Conservation (phyloP, 1,140 invertebrate genomes). For the Panulirus ornatus region DNA sequence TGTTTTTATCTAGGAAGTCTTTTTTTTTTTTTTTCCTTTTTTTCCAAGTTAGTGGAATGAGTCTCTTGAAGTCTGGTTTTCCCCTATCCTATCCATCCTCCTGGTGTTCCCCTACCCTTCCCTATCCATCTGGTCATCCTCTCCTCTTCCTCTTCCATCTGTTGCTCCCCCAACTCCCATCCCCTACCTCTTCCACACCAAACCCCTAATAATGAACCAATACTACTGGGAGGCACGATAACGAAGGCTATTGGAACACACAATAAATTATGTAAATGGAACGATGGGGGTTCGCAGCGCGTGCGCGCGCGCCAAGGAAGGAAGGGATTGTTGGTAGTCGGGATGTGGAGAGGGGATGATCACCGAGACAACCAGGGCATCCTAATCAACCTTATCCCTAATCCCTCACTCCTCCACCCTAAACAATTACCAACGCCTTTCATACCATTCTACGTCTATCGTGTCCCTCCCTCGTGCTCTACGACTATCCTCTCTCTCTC, state of each 20-base stretch:
- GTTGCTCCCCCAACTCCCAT: not conserved
- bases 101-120: not conserved
- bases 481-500: not conserved
- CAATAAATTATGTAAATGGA: conserved; percentile 28
- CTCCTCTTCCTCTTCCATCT: not conserved
- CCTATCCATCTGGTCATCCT: not conserved
- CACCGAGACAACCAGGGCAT: not conserved
- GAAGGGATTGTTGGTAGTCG: not conserved
- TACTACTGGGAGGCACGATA: conserved; percentile 4
- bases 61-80: too few species aligned
- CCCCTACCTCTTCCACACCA: not conserved
- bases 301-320: not conserved
- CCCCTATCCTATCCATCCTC: too few species aligned
- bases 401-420: not conserved
- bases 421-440: not conserved
- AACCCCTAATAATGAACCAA: not conserved
- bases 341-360: not conserved
- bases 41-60: too few species aligned
- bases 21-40: too few species aligned
- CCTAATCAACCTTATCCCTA: not conserved
- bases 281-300: not conserved
- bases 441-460: too few species aligned
- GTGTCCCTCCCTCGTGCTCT: not conserved
- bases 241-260: conserved; percentile 2
- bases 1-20: too few species aligned